Conservation (phyloP, 1,140 invertebrate species). For the Vollenhovia emeryi region DNA sequence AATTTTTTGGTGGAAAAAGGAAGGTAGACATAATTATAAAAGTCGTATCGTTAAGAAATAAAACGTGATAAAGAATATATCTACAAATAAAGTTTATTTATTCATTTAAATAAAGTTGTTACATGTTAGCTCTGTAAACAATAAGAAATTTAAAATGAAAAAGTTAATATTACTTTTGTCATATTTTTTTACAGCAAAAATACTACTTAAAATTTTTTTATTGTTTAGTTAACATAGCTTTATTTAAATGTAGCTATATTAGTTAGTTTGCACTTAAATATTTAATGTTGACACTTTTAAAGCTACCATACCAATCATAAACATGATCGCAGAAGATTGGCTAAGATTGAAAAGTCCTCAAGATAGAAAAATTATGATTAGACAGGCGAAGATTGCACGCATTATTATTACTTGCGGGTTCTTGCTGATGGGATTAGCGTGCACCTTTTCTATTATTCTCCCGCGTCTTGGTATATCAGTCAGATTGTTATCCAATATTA, state of each 20-base stretch:
- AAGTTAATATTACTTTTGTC: too few relatives aligned
- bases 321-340: slow-evolving; percentile 32
- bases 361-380: slow-evolving; percentile 25
- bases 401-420: background rate
- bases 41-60: too few relatives aligned
- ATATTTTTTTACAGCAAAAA: too few relatives aligned
- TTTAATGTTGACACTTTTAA: background rate
- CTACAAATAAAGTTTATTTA: too few relatives aligned
- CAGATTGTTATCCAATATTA: slow-evolving; percentile 1
- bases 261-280: too few relatives aligned
- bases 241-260: too few relatives aligned
- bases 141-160: too few relatives aligned
- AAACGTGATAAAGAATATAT: background rate
- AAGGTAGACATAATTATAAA: background rate
- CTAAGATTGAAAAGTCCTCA: background rate
- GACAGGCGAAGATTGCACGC: background rate
- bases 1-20: slow-evolving; percentile 21
- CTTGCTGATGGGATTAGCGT: background rate
- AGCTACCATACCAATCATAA: slow-evolving; percentile 4
- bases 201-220: too few relatives aligned
- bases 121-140: too few relatives aligned
- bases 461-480: background rate
- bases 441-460: background rate
- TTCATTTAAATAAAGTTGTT: too few relatives aligned
- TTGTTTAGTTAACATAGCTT: too few relatives aligned